Evolutionary conservation across 2,888 invertebrate species (phyloP).

Genomic region (Rhingia rostrata): DNA sequence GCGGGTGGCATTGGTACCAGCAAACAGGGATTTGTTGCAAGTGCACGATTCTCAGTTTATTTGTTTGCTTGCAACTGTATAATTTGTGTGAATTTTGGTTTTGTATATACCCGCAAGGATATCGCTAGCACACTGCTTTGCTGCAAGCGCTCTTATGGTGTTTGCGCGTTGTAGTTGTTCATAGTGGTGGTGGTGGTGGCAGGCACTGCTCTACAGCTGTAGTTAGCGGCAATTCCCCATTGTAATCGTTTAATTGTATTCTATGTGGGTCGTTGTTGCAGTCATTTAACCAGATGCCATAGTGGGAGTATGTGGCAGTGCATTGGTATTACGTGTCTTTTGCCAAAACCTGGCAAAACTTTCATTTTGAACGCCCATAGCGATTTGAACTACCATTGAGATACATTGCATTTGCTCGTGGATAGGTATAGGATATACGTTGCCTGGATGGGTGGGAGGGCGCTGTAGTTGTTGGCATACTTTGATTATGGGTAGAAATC

Average conservation of each 20-base stretch:
- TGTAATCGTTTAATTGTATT: slow-evolving; percentile 69
- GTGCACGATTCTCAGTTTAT: slow-evolving; percentile 41
- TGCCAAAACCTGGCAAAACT: slow-evolving; percentile 38
- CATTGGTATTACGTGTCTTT: slow-evolving; percentile 45
- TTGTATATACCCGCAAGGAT: slow-evolving; percentile 55
- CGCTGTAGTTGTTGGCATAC: slow-evolving; percentile 34
- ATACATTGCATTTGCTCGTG: slow-evolving; percentile 36
- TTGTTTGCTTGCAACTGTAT: slow-evolving; percentile 50
- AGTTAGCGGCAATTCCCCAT: slow-evolving; percentile 65
- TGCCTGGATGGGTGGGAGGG: neutral
- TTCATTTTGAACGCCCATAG: slow-evolving; percentile 57
- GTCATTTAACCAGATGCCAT: slow-evolving; percentile 60
- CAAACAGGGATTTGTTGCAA: slow-evolving; percentile 42
- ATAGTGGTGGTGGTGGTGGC: neutral
- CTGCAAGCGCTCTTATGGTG: slow-evolving; percentile 22
- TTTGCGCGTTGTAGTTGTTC: neutral
- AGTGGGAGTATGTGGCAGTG: neutral
- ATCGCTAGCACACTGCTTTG: slow-evolving; percentile 7
- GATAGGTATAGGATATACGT: neutral
- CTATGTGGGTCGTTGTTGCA: slow-evolving; percentile 69
- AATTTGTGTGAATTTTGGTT: slow-evolving; percentile 37
- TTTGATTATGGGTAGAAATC: slow-evolving; percentile 41
- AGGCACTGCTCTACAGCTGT: slow-evolving; percentile 20
- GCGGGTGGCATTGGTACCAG: slow-evolving; percentile 12
- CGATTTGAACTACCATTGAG: slow-evolving; percentile 41